These are phyloP conservation scores for Carcharodon carcharias DNA, from an alignment of 2,797 vertebrate species.

Conservation along the genomic window DNA sequence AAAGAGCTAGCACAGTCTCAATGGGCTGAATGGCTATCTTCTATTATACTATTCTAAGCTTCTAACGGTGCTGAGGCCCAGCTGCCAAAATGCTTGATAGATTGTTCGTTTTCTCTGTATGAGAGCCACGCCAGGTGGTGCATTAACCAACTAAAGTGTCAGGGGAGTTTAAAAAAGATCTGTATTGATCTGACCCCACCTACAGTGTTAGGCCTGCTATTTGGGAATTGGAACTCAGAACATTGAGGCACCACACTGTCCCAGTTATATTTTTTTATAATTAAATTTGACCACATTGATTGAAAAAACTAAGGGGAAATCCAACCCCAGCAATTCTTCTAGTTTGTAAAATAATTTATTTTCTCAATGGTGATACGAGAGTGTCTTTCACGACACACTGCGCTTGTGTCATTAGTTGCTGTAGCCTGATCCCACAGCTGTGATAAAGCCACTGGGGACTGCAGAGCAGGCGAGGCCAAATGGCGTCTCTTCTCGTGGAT, in stretches of 20 bases:
- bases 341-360: background rate
- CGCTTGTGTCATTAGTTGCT: background rate
- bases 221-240: background rate
- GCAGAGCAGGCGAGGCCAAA: conserved; percentile 25
- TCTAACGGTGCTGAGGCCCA: background rate
- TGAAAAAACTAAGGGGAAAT: background rate
- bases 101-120: background rate
- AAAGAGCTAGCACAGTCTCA: background rate
- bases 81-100: background rate
- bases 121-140: background rate
- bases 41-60: background rate
- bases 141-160: background rate
- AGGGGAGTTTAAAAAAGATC: conserved; percentile 24
- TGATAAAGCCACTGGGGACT: conserved; percentile 23
- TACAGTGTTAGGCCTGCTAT: background rate
- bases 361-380: background rate
- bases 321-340: background rate
- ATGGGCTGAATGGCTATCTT: background rate
- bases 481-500: conserved; percentile 18
- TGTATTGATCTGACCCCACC: conserved; percentile 11
- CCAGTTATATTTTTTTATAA: background rate
- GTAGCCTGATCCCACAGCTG: conserved; percentile 15
- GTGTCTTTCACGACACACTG: background rate
- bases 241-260: background rate
- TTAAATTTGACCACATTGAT: background rate